Evolutionary conservation across 1,140 invertebrate species (phyloP).

Genomic region (Asbolus verrucosus): DNA sequence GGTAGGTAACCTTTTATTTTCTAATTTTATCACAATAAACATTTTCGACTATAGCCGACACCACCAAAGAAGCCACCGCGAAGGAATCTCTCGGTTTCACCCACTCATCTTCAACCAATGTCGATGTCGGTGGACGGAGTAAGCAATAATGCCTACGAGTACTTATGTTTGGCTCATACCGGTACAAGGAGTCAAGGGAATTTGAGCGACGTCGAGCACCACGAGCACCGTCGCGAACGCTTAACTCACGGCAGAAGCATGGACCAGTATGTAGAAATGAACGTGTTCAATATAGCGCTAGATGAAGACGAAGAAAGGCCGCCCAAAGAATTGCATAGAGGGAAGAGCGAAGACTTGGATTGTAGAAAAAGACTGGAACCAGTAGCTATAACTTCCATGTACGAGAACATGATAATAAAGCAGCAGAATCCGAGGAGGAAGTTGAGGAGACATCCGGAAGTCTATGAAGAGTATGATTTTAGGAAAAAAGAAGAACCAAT

Average conservation of each 20-base stretch:
- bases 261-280: slow-evolving; percentile 83
- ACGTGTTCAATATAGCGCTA: slow-evolving; percentile 69
- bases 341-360: slow-evolving; percentile 70
- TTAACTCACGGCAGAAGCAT: slow-evolving; percentile 78
- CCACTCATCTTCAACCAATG: slow-evolving; percentile 74
- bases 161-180: slow-evolving; percentile 71
- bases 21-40: no score
- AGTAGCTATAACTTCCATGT: slow-evolving; percentile 78
- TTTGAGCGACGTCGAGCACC: slow-evolving; percentile 72
- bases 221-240: slow-evolving; percentile 66
- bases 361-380: slow-evolving; percentile 69
- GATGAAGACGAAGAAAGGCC: slow-evolving; percentile 62
- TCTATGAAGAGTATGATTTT: slow-evolving; percentile 73
- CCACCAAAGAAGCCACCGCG: slow-evolving; percentile 90
- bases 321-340: slow-evolving; percentile 63
- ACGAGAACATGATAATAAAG: slow-evolving; percentile 78
- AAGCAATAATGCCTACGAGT: slow-evolving; percentile 71
- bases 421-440: slow-evolving; percentile 80
- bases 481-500: slow-evolving; percentile 62
- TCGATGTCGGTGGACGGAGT: slow-evolving; percentile 70
- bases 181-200: slow-evolving; percentile 73
- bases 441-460: slow-evolving; percentile 72
- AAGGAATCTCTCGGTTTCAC: slow-evolving; percentile 85
- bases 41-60: slow-evolving; percentile 71
- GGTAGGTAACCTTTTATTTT: no score